Evolutionary conservation across 2,113 vertebrate species (phyloP).

Genomic region (Chaetops frenatus): DNA sequence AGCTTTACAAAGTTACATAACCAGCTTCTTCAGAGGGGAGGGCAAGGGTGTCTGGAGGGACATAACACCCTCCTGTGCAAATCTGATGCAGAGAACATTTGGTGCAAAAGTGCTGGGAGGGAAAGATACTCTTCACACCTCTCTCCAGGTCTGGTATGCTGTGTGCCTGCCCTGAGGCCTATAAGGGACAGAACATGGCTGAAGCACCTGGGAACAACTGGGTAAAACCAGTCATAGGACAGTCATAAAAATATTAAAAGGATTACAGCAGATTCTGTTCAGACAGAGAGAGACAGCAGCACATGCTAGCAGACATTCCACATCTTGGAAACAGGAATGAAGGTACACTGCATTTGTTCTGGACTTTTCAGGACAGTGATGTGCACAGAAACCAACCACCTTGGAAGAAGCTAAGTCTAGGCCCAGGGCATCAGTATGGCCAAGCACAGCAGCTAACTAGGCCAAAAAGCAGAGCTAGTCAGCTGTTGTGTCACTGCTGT

Average conservation of each 20-base stretch:
- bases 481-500: background rate
- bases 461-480: background rate
- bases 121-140: background rate
- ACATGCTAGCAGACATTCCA: background rate
- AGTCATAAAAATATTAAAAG: background rate
- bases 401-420: background rate
- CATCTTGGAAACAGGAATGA: background rate
- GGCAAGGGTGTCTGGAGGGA: background rate
- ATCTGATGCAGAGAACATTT: background rate
- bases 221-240: background rate
- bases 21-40: background rate
- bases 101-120: background rate
- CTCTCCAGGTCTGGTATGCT: background rate
- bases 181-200: background rate
- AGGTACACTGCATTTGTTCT: background rate
- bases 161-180: background rate
- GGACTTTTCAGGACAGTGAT: background rate
- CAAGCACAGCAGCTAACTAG: background rate
- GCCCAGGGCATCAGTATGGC: background rate
- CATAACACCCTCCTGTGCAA: background rate
- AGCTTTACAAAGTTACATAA: constrained; percentile 1
- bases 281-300: background rate
- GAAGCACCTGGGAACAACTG: background rate
- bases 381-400: background rate
- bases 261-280: background rate